Conservation (phyloP, 2,113 vertebrate genomes). For the Corythoichthys intestinalis region DNA sequence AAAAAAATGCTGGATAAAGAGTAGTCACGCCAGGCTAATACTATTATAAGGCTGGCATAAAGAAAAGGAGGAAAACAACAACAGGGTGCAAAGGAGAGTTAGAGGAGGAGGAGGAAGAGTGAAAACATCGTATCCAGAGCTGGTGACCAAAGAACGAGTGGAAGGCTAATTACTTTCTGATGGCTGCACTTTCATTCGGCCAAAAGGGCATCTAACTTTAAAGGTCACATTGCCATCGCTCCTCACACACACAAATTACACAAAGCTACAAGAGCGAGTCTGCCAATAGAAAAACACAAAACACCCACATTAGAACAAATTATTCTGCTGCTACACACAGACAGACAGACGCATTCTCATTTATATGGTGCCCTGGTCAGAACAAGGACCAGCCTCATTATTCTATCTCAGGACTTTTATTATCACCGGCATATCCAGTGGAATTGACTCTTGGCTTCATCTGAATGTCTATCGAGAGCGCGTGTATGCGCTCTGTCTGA, state of each 20-base stretch:
- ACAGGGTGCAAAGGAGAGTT: slow-evolving; percentile 3
- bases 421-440: slow-evolving; percentile 48
- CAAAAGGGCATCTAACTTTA: slow-evolving; percentile 70
- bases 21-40: slow-evolving; percentile 9
- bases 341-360: slow-evolving; percentile 37
- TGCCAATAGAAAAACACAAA: slow-evolving; percentile 18
- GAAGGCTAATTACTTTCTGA: slow-evolving; percentile 70
- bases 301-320: slow-evolving; percentile 39
- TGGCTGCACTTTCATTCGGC: slow-evolving; percentile 65
- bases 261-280: slow-evolving; percentile 25
- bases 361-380: slow-evolving; percentile 52
- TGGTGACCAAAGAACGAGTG: slow-evolving; percentile 53
- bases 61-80: slow-evolving; percentile 11
- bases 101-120: slow-evolving; percentile 5
- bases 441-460: slow-evolving; percentile 70
- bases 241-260: slow-evolving; percentile 22
- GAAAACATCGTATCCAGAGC: slow-evolving; percentile 41
- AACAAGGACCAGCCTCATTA: slow-evolving; percentile 58
- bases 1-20: slow-evolving; percentile 29
- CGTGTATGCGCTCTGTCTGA: slow-evolving; percentile 1
- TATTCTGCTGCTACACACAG: slow-evolving; percentile 9
- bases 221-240: slow-evolving; percentile 58
- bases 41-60: slow-evolving; percentile 17
- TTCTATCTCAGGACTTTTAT: slow-evolving; percentile 64
- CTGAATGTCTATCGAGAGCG: slow-evolving; percentile 55